These are phyloP conservation scores for Sebastes vulpes DNA, from an alignment of 2,797 vertebrate species.

Conservation along the genomic window DNA sequence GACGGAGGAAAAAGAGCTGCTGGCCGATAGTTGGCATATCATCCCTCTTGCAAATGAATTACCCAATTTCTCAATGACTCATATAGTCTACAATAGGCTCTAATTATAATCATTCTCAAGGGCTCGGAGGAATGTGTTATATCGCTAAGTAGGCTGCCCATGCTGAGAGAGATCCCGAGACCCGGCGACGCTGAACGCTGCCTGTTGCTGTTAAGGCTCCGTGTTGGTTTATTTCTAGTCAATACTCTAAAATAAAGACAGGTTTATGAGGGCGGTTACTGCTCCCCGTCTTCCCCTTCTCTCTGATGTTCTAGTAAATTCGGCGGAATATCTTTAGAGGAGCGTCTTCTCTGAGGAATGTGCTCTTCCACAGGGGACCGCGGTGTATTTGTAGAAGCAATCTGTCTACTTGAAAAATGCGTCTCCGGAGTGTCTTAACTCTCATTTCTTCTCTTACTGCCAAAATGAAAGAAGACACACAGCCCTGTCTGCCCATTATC, in stretches of 20 bases:
- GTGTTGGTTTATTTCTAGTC: conserved; percentile 41
- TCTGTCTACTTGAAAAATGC: conserved; percentile 68
- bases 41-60: conserved; percentile 52
- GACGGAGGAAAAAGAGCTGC: conserved; percentile 12
- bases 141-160: conserved; percentile 46
- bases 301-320: conserved; percentile 65
- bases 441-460: conserved; percentile 61
- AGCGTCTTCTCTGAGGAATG: conserved; percentile 54
- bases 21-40: conserved; percentile 10
- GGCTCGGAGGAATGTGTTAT: conserved; percentile 29
- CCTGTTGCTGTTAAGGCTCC: conserved; percentile 27
- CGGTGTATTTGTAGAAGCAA: conserved; percentile 72
- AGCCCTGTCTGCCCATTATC: conserved; percentile 58
- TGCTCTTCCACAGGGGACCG: conserved; percentile 56
- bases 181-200: not conserved
- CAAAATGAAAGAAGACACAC: conserved; percentile 62
- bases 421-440: conserved; percentile 71
- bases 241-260: conserved; percentile 44
- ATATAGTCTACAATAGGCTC: conserved; percentile 45
- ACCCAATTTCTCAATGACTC: conserved; percentile 53
- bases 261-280: conserved; percentile 42
- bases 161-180: conserved; percentile 35
- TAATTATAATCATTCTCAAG: conserved; percentile 66
- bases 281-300: conserved; percentile 8
- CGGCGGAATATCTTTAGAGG: conserved; percentile 49